phyloP scores from a whole-genome alignment of 2,888 invertebrate genomes.

The Tholera decimalis region DNA sequence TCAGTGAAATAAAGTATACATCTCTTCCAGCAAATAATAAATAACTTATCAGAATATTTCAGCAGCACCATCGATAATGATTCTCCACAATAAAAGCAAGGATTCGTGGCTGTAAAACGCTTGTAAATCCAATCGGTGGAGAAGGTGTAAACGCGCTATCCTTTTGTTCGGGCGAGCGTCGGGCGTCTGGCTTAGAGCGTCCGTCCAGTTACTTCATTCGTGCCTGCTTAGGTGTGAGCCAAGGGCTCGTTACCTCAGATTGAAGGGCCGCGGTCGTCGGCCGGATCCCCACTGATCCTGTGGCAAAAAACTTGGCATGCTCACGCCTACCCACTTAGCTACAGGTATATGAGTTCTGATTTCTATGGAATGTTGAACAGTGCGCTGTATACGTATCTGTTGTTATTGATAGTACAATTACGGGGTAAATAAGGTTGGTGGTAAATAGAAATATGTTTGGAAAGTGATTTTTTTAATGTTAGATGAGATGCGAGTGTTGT shows the following conservation, averaged over 20 bases:
- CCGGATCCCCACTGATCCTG: conserved; percentile 78
- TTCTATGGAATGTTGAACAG: conserved; percentile 55
- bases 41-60: conserved; percentile 30
- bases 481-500: background rate
- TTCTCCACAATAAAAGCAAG: conserved; percentile 43
- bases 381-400: conserved; percentile 8
- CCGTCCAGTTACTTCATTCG: conserved; percentile 85
- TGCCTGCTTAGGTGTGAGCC: conserved; percentile 85
- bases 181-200: conserved; percentile 26
- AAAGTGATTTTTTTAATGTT: conserved; percentile 4
- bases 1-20: background rate
- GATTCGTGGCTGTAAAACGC: conserved; percentile 36
- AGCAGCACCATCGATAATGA: conserved; percentile 47
- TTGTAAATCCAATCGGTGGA: conserved; percentile 53
- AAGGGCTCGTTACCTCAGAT: conserved; percentile 86
- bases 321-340: conserved; percentile 56
- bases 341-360: conserved; percentile 50
- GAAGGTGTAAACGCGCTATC: conserved; percentile 69
- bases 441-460: conserved; percentile 4
- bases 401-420: conserved; percentile 38
- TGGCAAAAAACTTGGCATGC: conserved; percentile 68
- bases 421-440: conserved; percentile 27
- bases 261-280: conserved; percentile 88
- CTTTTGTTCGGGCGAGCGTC: conserved; percentile 77
- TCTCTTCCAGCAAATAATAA: background rate